phyloP scores from a whole-genome alignment of 2,797 vertebrate species.

The Mycteria americana region DNA sequence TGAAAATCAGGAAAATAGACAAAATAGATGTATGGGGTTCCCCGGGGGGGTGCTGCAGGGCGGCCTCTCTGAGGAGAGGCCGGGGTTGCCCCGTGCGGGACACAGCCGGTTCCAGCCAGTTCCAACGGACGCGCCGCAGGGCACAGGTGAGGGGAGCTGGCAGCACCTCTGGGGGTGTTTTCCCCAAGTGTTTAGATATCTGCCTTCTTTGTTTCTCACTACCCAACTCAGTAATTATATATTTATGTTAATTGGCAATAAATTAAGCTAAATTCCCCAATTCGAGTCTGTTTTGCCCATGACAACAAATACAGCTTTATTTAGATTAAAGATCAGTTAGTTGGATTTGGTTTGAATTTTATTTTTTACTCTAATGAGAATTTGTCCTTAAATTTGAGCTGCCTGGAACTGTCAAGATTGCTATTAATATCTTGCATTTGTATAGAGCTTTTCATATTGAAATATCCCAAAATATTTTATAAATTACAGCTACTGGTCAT shows the following conservation, averaged over 20 bases:
- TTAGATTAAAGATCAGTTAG: background rate
- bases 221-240: background rate
- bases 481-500: background rate
- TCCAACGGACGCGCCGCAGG: background rate
- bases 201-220: background rate
- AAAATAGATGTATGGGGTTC: background rate
- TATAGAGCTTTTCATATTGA: background rate
- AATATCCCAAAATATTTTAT: background rate
- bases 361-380: background rate
- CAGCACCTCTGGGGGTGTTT: background rate
- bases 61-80: background rate
- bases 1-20: background rate
- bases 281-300: background rate
- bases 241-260: background rate
- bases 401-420: background rate
- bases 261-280: background rate
- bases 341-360: background rate
- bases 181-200: background rate
- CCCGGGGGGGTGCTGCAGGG: background rate
- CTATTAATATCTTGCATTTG: background rate
- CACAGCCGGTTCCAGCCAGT: background rate
- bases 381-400: background rate
- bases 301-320: background rate
- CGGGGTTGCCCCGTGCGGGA: rapidly evolving
- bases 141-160: background rate